These are phyloP conservation scores for Lepetodrilus schrolli DNA, from an alignment of 2,888 invertebrate genomes.

Conservation along the genomic window DNA sequence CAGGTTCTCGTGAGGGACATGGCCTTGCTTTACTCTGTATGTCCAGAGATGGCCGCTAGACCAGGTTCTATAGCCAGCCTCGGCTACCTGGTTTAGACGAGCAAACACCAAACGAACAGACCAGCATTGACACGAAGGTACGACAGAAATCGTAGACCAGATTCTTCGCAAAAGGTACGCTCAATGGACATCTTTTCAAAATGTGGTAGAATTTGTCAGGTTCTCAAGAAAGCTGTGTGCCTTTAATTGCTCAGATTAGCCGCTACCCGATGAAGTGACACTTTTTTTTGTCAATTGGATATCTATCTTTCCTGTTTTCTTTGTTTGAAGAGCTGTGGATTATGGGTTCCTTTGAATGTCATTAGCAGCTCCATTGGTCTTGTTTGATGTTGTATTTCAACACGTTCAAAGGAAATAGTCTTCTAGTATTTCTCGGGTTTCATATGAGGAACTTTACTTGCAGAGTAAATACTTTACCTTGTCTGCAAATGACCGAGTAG, in stretches of 20 bases:
- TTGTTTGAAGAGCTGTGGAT: neutral
- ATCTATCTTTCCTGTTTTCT: neutral
- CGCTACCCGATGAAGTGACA: neutral
- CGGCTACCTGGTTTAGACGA: neutral
- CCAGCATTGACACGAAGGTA: neutral
- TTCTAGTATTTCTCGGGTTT: no score
- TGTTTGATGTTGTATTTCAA: neutral
- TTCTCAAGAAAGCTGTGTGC: neutral
- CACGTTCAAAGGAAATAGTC: no score
- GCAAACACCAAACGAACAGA: neutral
- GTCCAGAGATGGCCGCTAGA: no score
- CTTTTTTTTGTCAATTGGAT: neutral
- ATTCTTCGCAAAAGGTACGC: neutral
- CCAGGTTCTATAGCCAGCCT: no score
- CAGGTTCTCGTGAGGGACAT: no score
- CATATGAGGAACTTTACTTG: no score
- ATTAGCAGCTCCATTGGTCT: neutral
- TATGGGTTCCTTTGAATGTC: neutral
- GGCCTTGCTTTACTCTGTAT: no score
- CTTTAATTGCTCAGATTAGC: neutral
- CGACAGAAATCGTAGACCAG: neutral
- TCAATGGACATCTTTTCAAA: neutral
- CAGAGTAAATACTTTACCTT: no score
- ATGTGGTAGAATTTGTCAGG: neutral
- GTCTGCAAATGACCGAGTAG: no score